These are phyloP conservation scores for Recurvirostra avosetta DNA, from an alignment of 2,113 vertebrate species.

Conservation along the genomic window DNA sequence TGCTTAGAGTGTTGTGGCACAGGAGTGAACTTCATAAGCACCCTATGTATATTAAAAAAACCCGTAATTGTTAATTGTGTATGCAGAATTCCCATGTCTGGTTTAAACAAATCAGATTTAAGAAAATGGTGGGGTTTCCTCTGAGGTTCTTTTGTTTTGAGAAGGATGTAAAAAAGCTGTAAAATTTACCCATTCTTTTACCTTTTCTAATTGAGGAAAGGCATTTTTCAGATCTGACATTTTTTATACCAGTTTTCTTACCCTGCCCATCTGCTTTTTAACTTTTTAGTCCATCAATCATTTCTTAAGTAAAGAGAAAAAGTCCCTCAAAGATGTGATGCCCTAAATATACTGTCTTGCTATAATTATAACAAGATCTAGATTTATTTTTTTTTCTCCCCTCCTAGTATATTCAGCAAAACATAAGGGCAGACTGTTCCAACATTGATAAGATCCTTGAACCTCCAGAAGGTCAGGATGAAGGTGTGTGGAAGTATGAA, in stretches of 20 bases:
- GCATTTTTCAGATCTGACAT: neutral
- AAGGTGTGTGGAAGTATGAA: slow-evolving; percentile 99
- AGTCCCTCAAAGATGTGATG: neutral
- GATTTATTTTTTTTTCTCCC: neutral
- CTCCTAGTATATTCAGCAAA: slow-evolving; percentile 95
- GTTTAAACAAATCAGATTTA: neutral
- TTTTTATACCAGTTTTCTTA: neutral
- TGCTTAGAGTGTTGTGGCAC: neutral
- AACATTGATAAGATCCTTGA: slow-evolving; percentile 99
- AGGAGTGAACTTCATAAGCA: neutral
- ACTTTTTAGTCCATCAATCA: neutral
- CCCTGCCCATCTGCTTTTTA: neutral
- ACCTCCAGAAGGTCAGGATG: slow-evolving; percentile 97
- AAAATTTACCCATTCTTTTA: neutral
- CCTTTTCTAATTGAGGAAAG: neutral
- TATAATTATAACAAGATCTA: neutral
- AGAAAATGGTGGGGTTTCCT: neutral
- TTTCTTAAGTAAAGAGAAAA: neutral
- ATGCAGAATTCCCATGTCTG: neutral
- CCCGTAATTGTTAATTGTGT: neutral
- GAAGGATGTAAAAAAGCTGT: neutral
- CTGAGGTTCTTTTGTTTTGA: neutral
- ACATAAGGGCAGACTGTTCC: slow-evolving; percentile 94
- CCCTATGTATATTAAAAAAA: neutral
- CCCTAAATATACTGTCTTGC: neutral